Base-by-base conservation (phyloP, 2,113 vertebrate species). In the Psephotus haematonotus region DNA sequence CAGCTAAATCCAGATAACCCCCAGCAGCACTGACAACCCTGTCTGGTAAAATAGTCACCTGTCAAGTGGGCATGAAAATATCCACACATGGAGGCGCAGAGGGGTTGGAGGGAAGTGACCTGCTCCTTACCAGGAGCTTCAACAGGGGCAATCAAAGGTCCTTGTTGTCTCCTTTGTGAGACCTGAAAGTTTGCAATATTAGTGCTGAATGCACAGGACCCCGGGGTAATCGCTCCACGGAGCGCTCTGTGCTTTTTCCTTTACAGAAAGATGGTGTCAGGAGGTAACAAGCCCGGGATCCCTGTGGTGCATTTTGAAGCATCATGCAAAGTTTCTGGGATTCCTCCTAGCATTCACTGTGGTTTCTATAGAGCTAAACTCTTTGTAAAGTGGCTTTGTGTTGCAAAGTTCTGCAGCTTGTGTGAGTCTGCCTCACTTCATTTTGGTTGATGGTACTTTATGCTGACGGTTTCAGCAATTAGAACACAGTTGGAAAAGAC, bases 311-410 rank as follows among this genome's bases (percentile, higher is more conserved):
- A 44, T 70, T 94, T n/a, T 74, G 94, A 94, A 92, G 92, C 90
- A 63, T 53, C 87, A 27, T 59, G 90, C 55, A 23, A 79, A 47
- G 86, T 86, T 96, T 50, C 82, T 79, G 95, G 83, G 90, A 83
- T 88, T 83, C 88, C 84, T 94, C 93, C 62, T 90, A 64, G 82
- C 82, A 77, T 90, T 96, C 94, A 72, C 52, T 7, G 65, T 2
- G 43, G 11, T 78, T 95, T 89, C 92, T 84, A 92, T 55, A 86
- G 92, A 93, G 92, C 86, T 67, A 3, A 72, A n/a, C 50, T 72
- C 95, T 95, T 84, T 94, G 93, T 92, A 19, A 72, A 11, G 39
- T 52, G 88, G 90, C 86, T 96, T 93, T 94, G 95, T 82, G 80
- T 90, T 91, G 96, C 93, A 87, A 92, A 92, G 81, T 82, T 90